These are phyloP conservation scores for Drosophila mayaguana DNA, from an alignment of 2,888 invertebrate genomes.

Conservation along the genomic window DNA sequence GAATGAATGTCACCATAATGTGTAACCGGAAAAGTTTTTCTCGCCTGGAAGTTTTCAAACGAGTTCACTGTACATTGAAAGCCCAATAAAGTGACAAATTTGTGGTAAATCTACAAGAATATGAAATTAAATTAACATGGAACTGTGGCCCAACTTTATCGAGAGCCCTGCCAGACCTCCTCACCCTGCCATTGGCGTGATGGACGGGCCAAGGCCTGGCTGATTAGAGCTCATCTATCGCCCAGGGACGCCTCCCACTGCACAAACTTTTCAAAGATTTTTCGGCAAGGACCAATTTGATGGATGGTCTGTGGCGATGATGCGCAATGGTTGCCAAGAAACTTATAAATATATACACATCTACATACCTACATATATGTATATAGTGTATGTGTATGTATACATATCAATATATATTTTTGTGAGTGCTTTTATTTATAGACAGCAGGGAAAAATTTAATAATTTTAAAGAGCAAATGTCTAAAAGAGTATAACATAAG, in stretches of 20 bases:
- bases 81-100: slow-evolving; percentile 68
- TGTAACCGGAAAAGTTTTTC: slow-evolving; percentile 57
- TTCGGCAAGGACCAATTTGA: slow-evolving; percentile 60
- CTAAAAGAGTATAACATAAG: not conserved
- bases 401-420: not conserved
- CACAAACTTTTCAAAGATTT: slow-evolving; percentile 55
- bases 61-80: slow-evolving; percentile 48
- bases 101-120: slow-evolving; percentile 65
- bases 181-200: slow-evolving; percentile 24
- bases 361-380: too few species aligned
- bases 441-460: slow-evolving; percentile 12
- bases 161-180: slow-evolving; percentile 6
- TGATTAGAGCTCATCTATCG: slow-evolving; percentile 64
- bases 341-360: not conserved
- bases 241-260: slow-evolving; percentile 38
- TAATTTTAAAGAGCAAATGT: slow-evolving; percentile 35
- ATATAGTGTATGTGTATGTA: not conserved
- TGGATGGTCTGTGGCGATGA: slow-evolving; percentile 49
- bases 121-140: slow-evolving; percentile 73
- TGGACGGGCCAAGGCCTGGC: slow-evolving; percentile 37
- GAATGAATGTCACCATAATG: slow-evolving; percentile 60
- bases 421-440: not conserved
- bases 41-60: slow-evolving; percentile 45
- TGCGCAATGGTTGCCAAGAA: not conserved
- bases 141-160: slow-evolving; percentile 60